Conservation (phyloP, 2,797 vertebrate species). For the Cossypha niveicapilla region DNA sequence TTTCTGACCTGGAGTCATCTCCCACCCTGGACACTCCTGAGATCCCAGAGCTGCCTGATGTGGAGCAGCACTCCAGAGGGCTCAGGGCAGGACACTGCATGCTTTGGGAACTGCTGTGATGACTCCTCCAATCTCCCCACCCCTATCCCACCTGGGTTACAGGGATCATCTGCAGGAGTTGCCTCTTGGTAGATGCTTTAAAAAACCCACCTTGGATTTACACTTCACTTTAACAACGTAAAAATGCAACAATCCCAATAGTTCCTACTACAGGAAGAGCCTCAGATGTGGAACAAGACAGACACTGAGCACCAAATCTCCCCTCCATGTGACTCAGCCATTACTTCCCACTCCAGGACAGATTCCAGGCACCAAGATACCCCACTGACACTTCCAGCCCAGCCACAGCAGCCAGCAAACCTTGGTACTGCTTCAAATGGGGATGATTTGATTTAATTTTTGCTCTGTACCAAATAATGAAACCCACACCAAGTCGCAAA, state of each 20-base stretch:
- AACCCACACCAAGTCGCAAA: neutral
- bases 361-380: neutral
- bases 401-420: conserved; percentile 25
- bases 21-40: neutral
- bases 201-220: neutral
- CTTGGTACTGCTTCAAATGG: neutral
- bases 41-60: neutral
- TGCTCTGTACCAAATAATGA: neutral
- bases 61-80: neutral
- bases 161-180: neutral
- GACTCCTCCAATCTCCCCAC: accelerated
- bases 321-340: neutral
- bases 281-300: neutral
- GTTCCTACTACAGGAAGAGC: neutral
- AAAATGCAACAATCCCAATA: neutral
- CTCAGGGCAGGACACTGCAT: neutral
- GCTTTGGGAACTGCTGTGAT: neutral
- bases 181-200: neutral
- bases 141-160: neutral
- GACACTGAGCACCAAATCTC: neutral
- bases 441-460: neutral
- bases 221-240: neutral
- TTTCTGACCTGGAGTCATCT: neutral
- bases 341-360: neutral
- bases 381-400: neutral